phyloP scores from a whole-genome alignment of 2,888 invertebrate species.

The Pandemis heparana region DNA sequence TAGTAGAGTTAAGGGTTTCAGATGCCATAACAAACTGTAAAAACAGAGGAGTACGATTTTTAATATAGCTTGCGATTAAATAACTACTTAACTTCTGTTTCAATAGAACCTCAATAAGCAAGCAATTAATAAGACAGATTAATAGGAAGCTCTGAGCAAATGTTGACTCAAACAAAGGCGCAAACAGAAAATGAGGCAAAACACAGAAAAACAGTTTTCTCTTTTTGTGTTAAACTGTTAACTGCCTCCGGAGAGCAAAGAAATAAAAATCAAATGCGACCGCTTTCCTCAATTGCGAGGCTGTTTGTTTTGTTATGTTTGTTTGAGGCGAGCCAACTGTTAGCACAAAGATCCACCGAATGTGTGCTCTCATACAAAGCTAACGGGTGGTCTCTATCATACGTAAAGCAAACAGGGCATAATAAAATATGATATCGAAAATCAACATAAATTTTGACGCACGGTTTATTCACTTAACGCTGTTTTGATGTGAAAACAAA shows the following conservation, averaged over 20 bases:
- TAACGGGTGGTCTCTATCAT: conserved; percentile 84
- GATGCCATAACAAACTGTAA: no score
- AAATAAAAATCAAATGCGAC: conserved; percentile 64
- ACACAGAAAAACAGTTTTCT: conserved; percentile 47
- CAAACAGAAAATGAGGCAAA: conserved; percentile 23
- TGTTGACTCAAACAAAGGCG: background rate
- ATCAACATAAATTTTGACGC: conserved; percentile 69
- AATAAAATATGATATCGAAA: conserved; percentile 77
- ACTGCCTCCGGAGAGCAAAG: conserved; percentile 51
- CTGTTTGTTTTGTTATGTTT: conserved; percentile 78
- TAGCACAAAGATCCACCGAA: conserved; percentile 66
- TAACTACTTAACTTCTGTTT: background rate
- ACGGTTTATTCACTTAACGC: conserved; percentile 38
- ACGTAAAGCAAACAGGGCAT: conserved; percentile 77
- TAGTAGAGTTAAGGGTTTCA: no score
- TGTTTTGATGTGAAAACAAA: conserved; percentile 31
- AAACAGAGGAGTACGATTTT: no score
- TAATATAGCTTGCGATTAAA: no score
- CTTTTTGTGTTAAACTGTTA: conserved; percentile 58
- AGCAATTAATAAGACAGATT: background rate
- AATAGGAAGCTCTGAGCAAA: background rate
- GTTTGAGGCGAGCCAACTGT: conserved; percentile 78
- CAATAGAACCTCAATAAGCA: background rate
- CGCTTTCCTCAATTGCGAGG: conserved; percentile 71
- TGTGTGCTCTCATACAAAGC: conserved; percentile 62